A percentile compares a stretch with the other conserved stretches of the same genome.
phyloP scores from a whole-genome alignment of 2,113 vertebrate species.

The Charadrius vociferus region DNA sequence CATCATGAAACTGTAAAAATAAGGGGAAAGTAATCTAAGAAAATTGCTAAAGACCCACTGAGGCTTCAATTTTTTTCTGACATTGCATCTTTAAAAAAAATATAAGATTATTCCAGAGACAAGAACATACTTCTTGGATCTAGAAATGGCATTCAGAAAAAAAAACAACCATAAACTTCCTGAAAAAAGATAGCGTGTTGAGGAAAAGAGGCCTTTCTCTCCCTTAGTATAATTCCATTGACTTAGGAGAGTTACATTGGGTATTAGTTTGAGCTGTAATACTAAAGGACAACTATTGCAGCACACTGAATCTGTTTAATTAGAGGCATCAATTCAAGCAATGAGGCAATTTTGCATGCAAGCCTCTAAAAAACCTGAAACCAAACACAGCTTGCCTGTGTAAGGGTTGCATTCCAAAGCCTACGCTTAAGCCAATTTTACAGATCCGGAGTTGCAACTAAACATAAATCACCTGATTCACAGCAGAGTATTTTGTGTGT shows the following conservation, averaged over 20 bases:
- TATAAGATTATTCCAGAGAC: background rate
- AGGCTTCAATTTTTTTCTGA: background rate
- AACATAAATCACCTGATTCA: slow-evolving; percentile 41
- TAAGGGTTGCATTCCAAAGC: slow-evolving; percentile 31
- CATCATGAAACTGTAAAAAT: background rate
- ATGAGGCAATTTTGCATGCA: slow-evolving; percentile 4
- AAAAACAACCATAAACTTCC: background rate
- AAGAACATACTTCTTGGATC: background rate
- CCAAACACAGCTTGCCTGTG: background rate
- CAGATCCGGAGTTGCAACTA: background rate
- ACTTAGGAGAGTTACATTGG: background rate
- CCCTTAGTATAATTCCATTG: background rate
- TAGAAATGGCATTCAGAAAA: background rate
- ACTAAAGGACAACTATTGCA: background rate
- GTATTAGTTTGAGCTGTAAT: background rate
- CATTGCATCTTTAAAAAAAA: background rate
- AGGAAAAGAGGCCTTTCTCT: background rate
- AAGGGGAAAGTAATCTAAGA: background rate
- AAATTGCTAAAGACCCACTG: background rate
- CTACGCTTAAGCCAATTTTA: background rate
- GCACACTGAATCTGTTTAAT: background rate
- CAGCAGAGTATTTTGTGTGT: background rate
- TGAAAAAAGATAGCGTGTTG: background rate
- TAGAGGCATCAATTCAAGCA: background rate
- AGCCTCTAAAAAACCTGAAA: slow-evolving; percentile 20